Percentiles rank a stretch among this genome's conserved stretches.
phyloP scores from a whole-genome alignment of 1,140 invertebrate genomes.

The Atta cephalotes region DNA sequence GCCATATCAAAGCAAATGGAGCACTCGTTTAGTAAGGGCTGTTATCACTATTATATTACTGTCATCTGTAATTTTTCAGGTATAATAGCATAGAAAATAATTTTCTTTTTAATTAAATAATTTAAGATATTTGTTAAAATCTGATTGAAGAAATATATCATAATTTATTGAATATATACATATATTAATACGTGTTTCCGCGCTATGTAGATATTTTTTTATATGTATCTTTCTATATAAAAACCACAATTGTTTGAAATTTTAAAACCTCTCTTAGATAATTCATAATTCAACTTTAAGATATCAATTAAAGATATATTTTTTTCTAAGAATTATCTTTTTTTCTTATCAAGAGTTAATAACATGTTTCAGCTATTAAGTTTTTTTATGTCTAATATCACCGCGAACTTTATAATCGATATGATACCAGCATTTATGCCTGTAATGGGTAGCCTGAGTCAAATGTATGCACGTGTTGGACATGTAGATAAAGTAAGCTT shows the following conservation, averaged over 20 bases:
- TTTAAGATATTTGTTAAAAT: background rate
- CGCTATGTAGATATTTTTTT: background rate
- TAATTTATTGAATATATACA: too few species aligned
- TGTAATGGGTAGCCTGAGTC: background rate
- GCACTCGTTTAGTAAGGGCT: background rate
- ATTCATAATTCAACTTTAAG: background rate
- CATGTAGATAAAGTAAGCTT: slow-evolving; percentile 26
- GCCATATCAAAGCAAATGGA: slow-evolving; percentile 31
- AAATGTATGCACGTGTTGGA: background rate
- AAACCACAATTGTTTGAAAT: background rate
- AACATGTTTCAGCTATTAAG: background rate
- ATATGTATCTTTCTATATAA: background rate
- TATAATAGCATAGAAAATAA: background rate
- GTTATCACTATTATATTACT: background rate
- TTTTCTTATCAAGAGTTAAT: slow-evolving; percentile 7
- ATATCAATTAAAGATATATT: background rate
- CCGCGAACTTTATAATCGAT: background rate
- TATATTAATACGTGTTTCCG: too few species aligned
- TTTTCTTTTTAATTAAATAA: background rate
- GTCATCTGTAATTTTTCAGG: background rate
- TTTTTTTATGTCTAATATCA: background rate
- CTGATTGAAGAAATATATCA: too few species aligned
- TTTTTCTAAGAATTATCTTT: background rate
- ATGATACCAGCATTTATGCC: background rate
- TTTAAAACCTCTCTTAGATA: background rate